Evolutionary conservation across 2,797 vertebrate species (phyloP), one percentile per base, ranked within the genome.

Genomic region (Phalloptychus januarius): DNA sequence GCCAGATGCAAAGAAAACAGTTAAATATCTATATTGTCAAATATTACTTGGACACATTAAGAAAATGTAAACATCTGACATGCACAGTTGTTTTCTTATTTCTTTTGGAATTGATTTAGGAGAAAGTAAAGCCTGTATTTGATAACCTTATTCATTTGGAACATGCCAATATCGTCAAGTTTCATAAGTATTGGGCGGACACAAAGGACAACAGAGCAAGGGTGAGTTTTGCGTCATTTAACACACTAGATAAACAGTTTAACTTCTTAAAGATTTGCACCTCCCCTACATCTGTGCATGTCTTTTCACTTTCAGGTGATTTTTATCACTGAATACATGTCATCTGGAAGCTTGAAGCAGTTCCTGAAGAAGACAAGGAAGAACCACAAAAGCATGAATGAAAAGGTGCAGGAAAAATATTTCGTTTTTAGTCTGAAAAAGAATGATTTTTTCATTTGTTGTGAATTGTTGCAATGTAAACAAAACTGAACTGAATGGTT

Each of bases 311-410:
- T 7, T 3, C 85, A 99, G 98, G 98, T 99, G 50, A 99, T 99
- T 93, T 99, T 99, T 93, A 99, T 99, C 84, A 99, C 98, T 20
- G 98, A 99, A 88, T 99, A 99, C 81, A 99, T 99, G 98, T 99
- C 98, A 77, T 99, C 98, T 36, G 98, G 98, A 77, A 99, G 98
- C 91, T 95, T 99, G 86, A 99, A 99, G 86, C 98, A 99, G 89
- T 99, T 99, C 94, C 92, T 99, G 82, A 99, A 99, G 93, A 99
- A 99, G 94, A 99, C 98, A n/a, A 99, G 99, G 95, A 99, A 99
- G 92, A 99, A 99, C 90, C 98, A 99, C 88, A 99, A 99, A 95
- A 97, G 97, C 2, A 99, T 99, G 98, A 99, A 99, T 93, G 98
- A 99, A 93, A 99, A 99, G 97, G 98, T 97, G 93, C 38, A 36